phyloP scores from a whole-genome alignment of 1,140 invertebrate genomes.

The Monomorium pharaonis region DNA sequence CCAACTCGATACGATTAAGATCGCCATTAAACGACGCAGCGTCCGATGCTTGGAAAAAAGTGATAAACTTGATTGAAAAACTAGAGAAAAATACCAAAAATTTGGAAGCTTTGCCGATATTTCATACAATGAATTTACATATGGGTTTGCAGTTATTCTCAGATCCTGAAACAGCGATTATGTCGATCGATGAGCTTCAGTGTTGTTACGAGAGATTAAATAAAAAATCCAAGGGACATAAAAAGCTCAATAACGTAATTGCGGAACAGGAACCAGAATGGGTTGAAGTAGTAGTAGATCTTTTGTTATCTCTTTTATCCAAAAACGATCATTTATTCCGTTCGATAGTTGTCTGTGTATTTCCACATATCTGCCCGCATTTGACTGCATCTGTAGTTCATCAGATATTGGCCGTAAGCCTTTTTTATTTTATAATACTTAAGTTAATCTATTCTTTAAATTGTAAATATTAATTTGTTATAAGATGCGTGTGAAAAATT shows the following conservation, averaged over 20 bases:
- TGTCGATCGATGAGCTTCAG: slow-evolving; percentile 89
- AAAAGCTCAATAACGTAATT: slow-evolving; percentile 67
- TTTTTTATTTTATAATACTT: slow-evolving; percentile 27
- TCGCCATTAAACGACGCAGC: slow-evolving; percentile 85
- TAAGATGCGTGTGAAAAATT: slow-evolving; percentile 14
- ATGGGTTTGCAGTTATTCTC: slow-evolving; percentile 90
- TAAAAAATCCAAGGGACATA: slow-evolving; percentile 81
- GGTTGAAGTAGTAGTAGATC: slow-evolving; percentile 92
- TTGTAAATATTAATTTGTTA: not conserved
- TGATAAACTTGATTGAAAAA: slow-evolving; percentile 84
- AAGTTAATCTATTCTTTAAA: not conserved
- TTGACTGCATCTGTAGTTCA: slow-evolving; percentile 88
- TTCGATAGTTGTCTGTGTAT: slow-evolving; percentile 89
- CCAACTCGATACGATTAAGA: slow-evolving; percentile 82
- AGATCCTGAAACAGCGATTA: slow-evolving; percentile 88
- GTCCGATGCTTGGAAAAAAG: slow-evolving; percentile 87
- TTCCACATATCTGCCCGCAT: slow-evolving; percentile 89
- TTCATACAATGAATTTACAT: slow-evolving; percentile 89
- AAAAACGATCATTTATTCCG: slow-evolving; percentile 89
- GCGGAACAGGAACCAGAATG: slow-evolving; percentile 88
- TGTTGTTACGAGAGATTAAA: slow-evolving; percentile 88
- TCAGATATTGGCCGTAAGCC: slow-evolving; percentile 89
- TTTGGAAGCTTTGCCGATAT: slow-evolving; percentile 82
- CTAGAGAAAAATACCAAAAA: slow-evolving; percentile 82
- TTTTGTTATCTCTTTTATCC: slow-evolving; percentile 90